Evolutionary conservation across 2,113 vertebrate species (phyloP).

Genomic region (Antennarius striatus): DNA sequence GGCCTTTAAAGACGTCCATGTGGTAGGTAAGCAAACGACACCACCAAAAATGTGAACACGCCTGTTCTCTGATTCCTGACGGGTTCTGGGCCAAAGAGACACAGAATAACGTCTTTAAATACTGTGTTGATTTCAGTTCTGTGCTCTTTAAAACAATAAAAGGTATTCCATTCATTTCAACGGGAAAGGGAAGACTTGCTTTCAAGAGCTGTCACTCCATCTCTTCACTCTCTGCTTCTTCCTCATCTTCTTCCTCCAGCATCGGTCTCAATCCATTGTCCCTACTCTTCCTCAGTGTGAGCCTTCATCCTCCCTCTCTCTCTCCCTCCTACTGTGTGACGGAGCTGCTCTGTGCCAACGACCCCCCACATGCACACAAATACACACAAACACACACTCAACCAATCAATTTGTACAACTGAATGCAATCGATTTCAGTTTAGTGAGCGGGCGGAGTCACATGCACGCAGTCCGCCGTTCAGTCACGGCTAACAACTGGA

Average conservation of each 20-base stretch:
- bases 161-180: too few species aligned
- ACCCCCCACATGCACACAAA: constrained; percentile 15
- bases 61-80: too few species aligned
- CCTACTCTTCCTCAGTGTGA: neutral
- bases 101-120: too few species aligned
- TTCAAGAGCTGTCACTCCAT: neutral
- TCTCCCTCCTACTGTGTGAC: neutral
- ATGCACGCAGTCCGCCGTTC: constrained; percentile 5
- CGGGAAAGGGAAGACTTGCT: neutral
- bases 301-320: neutral
- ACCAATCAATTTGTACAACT: constrained; percentile 33
- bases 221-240: neutral
- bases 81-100: too few species aligned
- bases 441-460: constrained; percentile 30
- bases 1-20: too few species aligned
- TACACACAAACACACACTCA: constrained; percentile 13
- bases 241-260: neutral
- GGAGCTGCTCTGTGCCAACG: constrained; percentile 5
- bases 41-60: too few species aligned
- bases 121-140: too few species aligned
- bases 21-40: too few species aligned
- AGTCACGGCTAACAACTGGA: constrained; percentile 15
- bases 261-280: neutral
- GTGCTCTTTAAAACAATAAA: too few species aligned
- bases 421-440: constrained; percentile 49